Conservation (phyloP, 2,113 vertebrate species). For the Tyto alba region DNA sequence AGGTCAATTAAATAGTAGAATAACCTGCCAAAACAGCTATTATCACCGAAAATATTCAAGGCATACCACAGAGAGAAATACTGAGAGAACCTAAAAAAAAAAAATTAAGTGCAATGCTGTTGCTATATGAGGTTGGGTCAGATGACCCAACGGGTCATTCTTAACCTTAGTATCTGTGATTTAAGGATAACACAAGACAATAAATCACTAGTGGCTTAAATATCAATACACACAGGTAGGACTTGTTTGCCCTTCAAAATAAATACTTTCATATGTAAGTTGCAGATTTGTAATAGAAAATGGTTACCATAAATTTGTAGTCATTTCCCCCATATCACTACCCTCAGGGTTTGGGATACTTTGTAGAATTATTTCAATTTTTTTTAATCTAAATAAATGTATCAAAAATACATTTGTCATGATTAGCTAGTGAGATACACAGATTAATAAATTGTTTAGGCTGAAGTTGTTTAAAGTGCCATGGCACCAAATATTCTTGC, state of each 20-base stretch:
- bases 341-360: background rate
- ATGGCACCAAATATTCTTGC: background rate
- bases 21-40: background rate
- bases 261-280: background rate
- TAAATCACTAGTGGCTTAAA: background rate
- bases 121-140: background rate
- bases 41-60: background rate
- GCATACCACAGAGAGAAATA: background rate
- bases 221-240: background rate
- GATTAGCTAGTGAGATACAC: background rate
- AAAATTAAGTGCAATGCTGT: background rate
- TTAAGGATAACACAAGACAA: background rate
- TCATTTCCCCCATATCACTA: background rate
- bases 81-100: background rate
- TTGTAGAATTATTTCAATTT: background rate
- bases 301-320: background rate
- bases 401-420: background rate
- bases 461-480: background rate
- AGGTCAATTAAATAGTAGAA: background rate
- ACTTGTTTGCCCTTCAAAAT: background rate
- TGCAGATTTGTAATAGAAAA: background rate
- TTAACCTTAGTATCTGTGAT: background rate
- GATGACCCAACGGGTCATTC: background rate
- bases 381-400: background rate
- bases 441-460: background rate